phyloP scores from a whole-genome alignment of 2,888 invertebrate genomes.

The Clanis bilineata region DNA sequence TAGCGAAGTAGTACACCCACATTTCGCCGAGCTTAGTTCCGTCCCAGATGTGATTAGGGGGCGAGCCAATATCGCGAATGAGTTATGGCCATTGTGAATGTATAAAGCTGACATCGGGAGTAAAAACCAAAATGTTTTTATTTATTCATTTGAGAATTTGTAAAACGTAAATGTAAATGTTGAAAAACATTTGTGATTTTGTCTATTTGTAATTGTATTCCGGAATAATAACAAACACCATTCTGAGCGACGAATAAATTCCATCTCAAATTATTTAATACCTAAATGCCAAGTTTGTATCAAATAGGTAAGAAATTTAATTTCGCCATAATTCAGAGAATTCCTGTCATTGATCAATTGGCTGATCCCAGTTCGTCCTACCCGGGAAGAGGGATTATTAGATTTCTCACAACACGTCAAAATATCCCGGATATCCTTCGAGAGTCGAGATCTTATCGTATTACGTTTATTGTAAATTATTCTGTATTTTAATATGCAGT shows the following conservation, averaged over 20 bases:
- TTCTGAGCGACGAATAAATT: not conserved
- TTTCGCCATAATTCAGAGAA: slow-evolving; percentile 51
- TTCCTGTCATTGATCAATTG: slow-evolving; percentile 58
- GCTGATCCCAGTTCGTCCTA: slow-evolving; percentile 43
- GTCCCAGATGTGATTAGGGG: too few species aligned
- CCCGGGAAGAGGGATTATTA: slow-evolving; percentile 47
- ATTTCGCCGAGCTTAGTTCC: too few species aligned
- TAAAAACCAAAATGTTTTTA: not conserved
- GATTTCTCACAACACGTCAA: slow-evolving; percentile 52
- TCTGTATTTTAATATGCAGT: slow-evolving; percentile 6
- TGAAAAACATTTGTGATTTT: too few species aligned
- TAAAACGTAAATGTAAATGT: too few species aligned
- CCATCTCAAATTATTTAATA: slow-evolving; percentile 29
- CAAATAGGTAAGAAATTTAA: slow-evolving; percentile 34
- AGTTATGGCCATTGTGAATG: slow-evolving; percentile 1
- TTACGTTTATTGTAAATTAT: slow-evolving; percentile 9
- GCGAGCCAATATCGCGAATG: too few species aligned
- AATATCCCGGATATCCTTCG: slow-evolving; percentile 36
- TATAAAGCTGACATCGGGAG: not conserved
- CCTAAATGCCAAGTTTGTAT: slow-evolving; percentile 27
- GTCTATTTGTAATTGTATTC: too few species aligned
- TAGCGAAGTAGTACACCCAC: too few species aligned
- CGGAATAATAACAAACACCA: too few species aligned
- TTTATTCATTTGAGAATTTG: not conserved
- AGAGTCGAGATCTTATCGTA: slow-evolving; percentile 4